Evolutionary conservation across 2,113 vertebrate species (phyloP).

Genomic region (Otocyon megalotis): DNA sequence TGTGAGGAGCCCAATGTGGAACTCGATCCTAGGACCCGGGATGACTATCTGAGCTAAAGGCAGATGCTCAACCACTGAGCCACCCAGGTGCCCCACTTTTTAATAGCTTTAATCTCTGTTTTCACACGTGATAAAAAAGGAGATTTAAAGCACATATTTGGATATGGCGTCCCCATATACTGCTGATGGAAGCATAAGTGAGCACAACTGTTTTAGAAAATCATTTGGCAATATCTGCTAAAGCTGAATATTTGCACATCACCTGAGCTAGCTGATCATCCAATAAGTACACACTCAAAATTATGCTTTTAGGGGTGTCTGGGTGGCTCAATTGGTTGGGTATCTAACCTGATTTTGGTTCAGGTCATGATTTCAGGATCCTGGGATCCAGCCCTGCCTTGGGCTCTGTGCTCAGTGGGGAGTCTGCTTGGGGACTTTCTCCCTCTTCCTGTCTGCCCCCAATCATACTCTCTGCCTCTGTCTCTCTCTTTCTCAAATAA

Average conservation of each 20-base stretch:
- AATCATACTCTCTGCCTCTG: too few relatives aligned
- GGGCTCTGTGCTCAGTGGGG: background rate
- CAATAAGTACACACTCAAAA: background rate
- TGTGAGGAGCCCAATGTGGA: too few relatives aligned
- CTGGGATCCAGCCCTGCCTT: background rate
- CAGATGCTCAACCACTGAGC: too few relatives aligned
- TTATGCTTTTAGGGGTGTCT: background rate
- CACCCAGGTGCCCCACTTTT: background rate
- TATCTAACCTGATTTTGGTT: background rate
- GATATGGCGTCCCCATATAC: background rate
- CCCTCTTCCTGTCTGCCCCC: too few relatives aligned
- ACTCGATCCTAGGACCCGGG: too few relatives aligned
- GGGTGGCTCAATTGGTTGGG: background rate
- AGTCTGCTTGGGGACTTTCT: background rate
- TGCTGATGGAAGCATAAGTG: background rate
- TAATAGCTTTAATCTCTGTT: background rate
- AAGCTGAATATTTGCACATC: background rate
- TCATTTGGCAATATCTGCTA: background rate
- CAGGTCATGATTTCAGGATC: background rate
- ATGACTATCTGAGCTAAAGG: too few relatives aligned
- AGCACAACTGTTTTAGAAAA: constrained; percentile 35
- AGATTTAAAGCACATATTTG: constrained; percentile 24
- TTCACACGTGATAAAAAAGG: background rate
- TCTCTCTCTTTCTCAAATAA: background rate
- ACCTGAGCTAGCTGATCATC: background rate